Percentiles rank a stretch among this genome's conserved stretches.
Evolutionary conservation across 1,140 invertebrate genomes (phyloP).

Genomic region (Neuroterus valhalla): DNA sequence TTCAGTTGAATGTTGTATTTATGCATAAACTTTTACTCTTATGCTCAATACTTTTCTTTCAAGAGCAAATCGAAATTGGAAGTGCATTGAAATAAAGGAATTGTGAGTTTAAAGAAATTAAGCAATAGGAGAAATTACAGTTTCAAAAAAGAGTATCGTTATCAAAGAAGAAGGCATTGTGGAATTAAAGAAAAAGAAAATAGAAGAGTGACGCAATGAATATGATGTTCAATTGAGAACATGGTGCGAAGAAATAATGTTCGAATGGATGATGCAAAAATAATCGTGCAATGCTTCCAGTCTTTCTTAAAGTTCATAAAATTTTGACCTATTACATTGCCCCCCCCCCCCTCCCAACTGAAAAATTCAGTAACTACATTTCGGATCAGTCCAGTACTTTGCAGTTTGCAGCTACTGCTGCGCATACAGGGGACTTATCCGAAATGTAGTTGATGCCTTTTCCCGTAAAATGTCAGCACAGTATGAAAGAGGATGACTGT

Average conservation of each 20-base stretch:
- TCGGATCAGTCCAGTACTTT: too few species aligned
- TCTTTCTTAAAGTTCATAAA: background rate
- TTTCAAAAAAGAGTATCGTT: background rate
- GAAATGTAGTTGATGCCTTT: too few species aligned
- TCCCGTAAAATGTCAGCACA: too few species aligned
- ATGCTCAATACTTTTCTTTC: background rate
- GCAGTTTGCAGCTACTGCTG: too few species aligned
- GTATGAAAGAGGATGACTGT: too few species aligned
- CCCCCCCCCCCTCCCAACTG: too few species aligned
- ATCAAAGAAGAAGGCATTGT: background rate
- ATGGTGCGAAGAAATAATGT: conserved; percentile 10
- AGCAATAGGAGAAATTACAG: background rate
- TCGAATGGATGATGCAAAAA: background rate
- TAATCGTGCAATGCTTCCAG: conserved; percentile 21
- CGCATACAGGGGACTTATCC: too few species aligned
- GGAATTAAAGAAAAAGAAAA: conserved; percentile 7
- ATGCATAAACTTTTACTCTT: background rate
- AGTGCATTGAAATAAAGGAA: background rate
- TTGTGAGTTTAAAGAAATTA: background rate
- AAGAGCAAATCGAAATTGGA: conserved; percentile 6
- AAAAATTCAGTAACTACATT: too few species aligned
- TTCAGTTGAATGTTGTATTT: background rate
- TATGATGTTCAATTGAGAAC: conserved; percentile 17
- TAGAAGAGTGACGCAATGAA: conserved; percentile 15
- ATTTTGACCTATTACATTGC: too few species aligned